Conservation (phyloP, 2,797 vertebrate genomes). For the Lepus townsendii region DNA sequence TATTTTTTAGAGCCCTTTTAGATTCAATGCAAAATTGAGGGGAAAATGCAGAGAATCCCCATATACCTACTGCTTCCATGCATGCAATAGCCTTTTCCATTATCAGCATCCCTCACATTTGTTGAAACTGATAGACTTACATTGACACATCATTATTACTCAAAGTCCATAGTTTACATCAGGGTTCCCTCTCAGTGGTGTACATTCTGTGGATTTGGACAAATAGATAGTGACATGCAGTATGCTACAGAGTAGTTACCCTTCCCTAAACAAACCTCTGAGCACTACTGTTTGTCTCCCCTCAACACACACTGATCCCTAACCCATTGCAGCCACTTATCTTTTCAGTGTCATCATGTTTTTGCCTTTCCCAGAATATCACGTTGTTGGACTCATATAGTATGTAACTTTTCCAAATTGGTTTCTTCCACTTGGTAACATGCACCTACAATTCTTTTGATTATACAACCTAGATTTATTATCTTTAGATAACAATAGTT, state of each 20-base stretch:
- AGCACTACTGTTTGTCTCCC: background rate
- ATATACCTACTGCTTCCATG: background rate
- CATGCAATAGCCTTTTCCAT: background rate
- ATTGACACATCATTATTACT: background rate
- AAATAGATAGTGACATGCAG: background rate
- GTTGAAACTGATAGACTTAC: background rate
- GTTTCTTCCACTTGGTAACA: background rate
- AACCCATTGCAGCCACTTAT: background rate
- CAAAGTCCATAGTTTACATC: background rate
- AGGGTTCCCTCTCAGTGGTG: background rate
- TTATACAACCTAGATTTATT: too few species aligned
- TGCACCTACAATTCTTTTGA: background rate
- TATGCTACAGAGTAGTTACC: background rate
- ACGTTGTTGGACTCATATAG: background rate
- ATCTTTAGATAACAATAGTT: too few species aligned
- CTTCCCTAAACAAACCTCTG: background rate
- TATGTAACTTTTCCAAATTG: background rate
- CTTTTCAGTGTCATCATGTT: background rate
- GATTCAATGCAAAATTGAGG: background rate
- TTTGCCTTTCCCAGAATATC: background rate
- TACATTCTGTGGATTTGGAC: background rate
- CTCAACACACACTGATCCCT: too few species aligned
- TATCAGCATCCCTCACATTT: background rate
- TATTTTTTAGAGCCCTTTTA: conserved; percentile 1
- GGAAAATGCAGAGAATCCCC: background rate